Evolutionary conservation across 2,113 vertebrate genomes (phyloP).

Genomic region (Tringa solitaria): DNA sequence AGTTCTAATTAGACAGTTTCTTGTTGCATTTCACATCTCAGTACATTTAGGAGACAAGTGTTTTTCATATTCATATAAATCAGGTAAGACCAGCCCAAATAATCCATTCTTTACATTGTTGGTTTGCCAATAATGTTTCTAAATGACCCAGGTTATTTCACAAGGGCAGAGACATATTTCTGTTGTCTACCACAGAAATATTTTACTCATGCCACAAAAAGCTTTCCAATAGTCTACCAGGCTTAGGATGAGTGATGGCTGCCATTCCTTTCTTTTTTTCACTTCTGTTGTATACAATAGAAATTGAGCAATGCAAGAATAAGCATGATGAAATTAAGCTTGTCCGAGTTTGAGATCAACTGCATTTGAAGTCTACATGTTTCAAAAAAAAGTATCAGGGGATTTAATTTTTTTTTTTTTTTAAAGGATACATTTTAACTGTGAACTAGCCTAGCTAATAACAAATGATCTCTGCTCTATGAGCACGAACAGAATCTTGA

Average conservation of each 20-base stretch:
- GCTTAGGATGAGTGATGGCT: not conserved
- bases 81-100: not conserved
- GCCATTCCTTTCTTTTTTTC: not conserved
- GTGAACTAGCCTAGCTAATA: not conserved
- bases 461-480: not conserved
- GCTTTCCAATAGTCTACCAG: not conserved
- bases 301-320: not conserved
- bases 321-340: not conserved
- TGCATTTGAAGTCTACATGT: not conserved
- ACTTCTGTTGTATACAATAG: not conserved
- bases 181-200: not conserved
- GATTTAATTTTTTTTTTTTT: not conserved
- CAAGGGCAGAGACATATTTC: not conserved
- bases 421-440: not conserved
- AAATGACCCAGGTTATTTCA: not conserved
- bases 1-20: not conserved
- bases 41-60: not conserved
- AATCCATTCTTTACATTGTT: not conserved
- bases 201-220: not conserved
- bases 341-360: not conserved
- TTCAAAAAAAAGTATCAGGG: not conserved
- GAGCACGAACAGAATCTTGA: not conserved
- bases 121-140: not conserved
- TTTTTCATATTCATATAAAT: not conserved
- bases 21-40: not conserved